Base-by-base conservation (phyloP, 2,797 vertebrate species). In the Sphenodon punctatus region DNA sequence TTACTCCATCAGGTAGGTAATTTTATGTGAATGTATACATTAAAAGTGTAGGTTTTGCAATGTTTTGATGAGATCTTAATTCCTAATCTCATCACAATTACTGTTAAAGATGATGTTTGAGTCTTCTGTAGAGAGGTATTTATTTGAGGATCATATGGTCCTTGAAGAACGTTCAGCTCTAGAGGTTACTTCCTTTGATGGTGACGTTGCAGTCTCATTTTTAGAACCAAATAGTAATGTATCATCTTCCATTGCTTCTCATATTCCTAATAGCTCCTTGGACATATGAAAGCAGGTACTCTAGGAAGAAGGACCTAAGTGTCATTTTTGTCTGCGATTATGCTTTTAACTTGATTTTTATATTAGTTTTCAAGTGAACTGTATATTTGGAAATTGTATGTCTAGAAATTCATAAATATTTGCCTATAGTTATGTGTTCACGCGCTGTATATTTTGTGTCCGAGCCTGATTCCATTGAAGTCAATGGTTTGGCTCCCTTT, bases 171-270 rank as follows among this genome's bases (percentile, higher is more conserved):
- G 27, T 45, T 53, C 45, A 30, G 15, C 7, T 7, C 53, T 4
- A 4, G 32, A 2, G 23, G 56, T 65, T 85, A 45, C n/a, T 86
- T 78, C 34, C 46, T 45, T n/a, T 74, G 46, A 41, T 19, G 27
- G 61, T 38, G 55, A 53, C 85, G 19, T 63, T 75, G 75, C 71
- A 75, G 13, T 69, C 22, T 60, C 49, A 38, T 80, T 92, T 91
- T 58, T 6, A 84, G 87, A 88, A 85, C 38, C 36, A 19, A 41
- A 74, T 64, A 67, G 63, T 80, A 72, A 55, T 41, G 6, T 71
- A 1, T 61, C 76, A 84, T 63, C 25, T 82, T 60, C 23, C 4
- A 1, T 64, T 77, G 5, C 56, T 76, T 6, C 46, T 85, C 20
- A 25, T 6, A 1, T 10, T 9, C 78, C 53, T 51, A 46, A 1